phyloP scores from a whole-genome alignment of 92 coral and sea anemone genomes.

The Epizoanthus scotinus region DNA sequence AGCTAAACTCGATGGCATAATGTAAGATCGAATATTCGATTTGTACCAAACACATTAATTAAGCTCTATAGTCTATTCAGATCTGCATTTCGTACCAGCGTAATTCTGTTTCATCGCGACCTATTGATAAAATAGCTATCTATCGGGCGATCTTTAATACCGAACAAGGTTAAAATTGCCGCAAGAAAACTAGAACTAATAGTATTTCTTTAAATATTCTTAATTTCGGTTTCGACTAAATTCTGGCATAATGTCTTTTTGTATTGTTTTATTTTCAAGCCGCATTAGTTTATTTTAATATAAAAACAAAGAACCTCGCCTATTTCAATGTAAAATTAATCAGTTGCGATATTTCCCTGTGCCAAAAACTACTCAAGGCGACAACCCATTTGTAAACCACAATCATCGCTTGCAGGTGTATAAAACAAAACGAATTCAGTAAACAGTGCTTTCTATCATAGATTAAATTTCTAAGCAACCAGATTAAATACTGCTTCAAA shows the following conservation, averaged over 20 bases:
- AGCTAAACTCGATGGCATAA: neutral
- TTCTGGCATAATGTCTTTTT: neutral
- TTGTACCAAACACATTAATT: too few relatives aligned
- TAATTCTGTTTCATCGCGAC: neutral
- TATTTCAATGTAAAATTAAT: slow-evolving; percentile 17
- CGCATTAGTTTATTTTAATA: neutral
- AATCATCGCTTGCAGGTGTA: slow-evolving; percentile 19
- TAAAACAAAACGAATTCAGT: neutral
- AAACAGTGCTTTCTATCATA: neutral
- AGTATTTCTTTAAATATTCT: neutral
- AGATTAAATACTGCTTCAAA: too few relatives aligned
- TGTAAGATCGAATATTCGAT: neutral
- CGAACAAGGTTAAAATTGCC: neutral
- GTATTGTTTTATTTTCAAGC: neutral
- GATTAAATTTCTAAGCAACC: too few relatives aligned
- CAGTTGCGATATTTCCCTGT: neutral
- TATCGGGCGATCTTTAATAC: neutral
- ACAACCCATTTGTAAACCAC: slow-evolving; percentile 14
- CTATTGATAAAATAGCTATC: slow-evolving; percentile 8
- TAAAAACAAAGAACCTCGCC: slow-evolving; percentile 24
- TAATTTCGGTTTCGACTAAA: slow-evolving; percentile 7
- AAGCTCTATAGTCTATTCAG: too few relatives aligned
- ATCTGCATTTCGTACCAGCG: neutral
- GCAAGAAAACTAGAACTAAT: neutral
- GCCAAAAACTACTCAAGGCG: neutral